These are phyloP conservation scores for Mesembrinibis cayennensis DNA, from an alignment of 2,113 vertebrate species.

Conservation along the genomic window DNA sequence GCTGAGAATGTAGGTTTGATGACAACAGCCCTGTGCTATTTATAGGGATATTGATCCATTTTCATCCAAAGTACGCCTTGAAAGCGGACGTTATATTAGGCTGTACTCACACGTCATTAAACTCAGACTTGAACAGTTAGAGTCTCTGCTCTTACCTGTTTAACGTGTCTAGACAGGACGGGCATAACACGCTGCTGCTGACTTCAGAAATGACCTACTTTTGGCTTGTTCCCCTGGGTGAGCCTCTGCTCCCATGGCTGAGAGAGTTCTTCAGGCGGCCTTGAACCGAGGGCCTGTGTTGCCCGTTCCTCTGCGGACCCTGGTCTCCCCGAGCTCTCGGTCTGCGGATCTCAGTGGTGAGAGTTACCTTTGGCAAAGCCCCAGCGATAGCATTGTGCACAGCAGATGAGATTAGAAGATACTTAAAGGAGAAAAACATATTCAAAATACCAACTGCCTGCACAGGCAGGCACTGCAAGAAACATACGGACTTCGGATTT, in stretches of 20 bases:
- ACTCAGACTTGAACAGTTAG: background rate
- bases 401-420: background rate
- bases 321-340: fast-evolving
- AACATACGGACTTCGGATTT: background rate
- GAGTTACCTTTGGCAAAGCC: background rate
- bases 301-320: background rate
- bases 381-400: fast-evolving
- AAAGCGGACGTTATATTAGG: fast-evolving
- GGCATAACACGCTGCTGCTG: background rate
- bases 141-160: background rate
- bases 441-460: background rate
- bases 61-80: background rate
- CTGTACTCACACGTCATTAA: background rate
- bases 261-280: background rate
- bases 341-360: background rate
- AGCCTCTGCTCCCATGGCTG: background rate
- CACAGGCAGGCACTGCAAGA: background rate
- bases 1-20: background rate
- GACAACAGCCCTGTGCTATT: background rate
- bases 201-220: background rate
- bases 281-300: background rate
- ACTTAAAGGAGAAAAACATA: background rate
- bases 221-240: fast-evolving
- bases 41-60: fast-evolving
- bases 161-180: background rate